Conservation (phyloP, 2,888 invertebrate genomes). For the Stegana nigrithorax region DNA sequence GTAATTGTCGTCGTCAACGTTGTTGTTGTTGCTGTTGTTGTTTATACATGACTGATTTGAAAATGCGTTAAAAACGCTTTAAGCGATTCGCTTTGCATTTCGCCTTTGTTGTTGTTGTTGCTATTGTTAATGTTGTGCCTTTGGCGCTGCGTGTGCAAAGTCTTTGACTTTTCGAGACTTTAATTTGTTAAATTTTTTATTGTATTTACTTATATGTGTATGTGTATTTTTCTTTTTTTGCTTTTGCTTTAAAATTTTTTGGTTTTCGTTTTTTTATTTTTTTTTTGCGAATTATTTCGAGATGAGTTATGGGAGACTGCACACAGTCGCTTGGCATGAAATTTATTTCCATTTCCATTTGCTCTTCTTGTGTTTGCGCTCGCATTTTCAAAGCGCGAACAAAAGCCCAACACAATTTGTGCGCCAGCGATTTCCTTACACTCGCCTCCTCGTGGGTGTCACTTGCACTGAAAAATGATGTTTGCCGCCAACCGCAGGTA, state of each 20-base stretch:
- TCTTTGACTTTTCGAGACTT: slow-evolving; percentile 41
- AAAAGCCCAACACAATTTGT: slow-evolving; percentile 11
- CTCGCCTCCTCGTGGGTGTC: not conserved
- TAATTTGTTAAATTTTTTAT: slow-evolving; percentile 10
- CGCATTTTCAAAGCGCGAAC: not conserved
- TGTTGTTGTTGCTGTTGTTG: not conserved
- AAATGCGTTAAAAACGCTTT: slow-evolving; percentile 47
- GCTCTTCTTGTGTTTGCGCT: too few species aligned
- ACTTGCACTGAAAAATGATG: slow-evolving; percentile 32
- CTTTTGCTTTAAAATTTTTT: too few species aligned
- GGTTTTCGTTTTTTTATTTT: too few species aligned
- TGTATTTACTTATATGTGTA: too few species aligned
- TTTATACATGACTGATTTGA: slow-evolving; percentile 13
- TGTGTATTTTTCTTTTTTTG: too few species aligned
- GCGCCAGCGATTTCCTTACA: too few species aligned
- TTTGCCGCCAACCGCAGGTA: slow-evolving; percentile 11
- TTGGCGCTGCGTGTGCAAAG: slow-evolving; percentile 36
- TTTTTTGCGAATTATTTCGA: not conserved
- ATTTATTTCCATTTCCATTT: not conserved
- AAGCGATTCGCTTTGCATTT: slow-evolving; percentile 28
- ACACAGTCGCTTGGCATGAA: slow-evolving; percentile 9
- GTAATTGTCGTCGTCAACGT: not conserved
- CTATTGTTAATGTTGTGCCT: too few species aligned
- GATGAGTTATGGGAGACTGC: slow-evolving; percentile 12
- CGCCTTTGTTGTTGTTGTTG: too few species aligned